A percentile compares a stretch with the other conserved stretches of the same genome.
Evolutionary conservation across 2,113 vertebrate genomes (phyloP).

Genomic region (Pleuronectes platessa): DNA sequence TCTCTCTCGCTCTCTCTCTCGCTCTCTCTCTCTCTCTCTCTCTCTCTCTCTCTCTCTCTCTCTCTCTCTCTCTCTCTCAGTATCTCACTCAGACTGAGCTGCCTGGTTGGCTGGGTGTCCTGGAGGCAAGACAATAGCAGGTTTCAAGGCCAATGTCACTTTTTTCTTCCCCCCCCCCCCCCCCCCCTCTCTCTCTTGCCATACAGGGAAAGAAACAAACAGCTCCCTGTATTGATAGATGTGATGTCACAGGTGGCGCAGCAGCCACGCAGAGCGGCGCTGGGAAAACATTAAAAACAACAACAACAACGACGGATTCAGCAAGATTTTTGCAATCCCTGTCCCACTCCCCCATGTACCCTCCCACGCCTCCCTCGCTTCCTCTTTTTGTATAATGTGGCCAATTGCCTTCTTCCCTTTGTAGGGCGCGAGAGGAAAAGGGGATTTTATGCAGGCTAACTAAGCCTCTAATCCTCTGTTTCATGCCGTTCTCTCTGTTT

Average conservation of each 20-base stretch:
- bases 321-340: conserved; percentile 21
- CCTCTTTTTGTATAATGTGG: conserved; percentile 66
- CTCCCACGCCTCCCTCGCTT: conserved; percentile 29
- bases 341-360: not conserved
- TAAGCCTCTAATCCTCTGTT: conserved; percentile 80
- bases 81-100: conserved; percentile 57
- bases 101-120: conserved; percentile 79
- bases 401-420: conserved; percentile 77
- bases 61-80: conserved; percentile 36
- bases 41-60: conserved; percentile 14
- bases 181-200: conserved; percentile 5
- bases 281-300: conserved; percentile 23
- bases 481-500: conserved; percentile 55
- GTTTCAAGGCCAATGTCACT: conserved; percentile 84
- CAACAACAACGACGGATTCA: conserved; percentile 29
- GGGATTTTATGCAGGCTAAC: conserved; percentile 81
- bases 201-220: conserved; percentile 27
- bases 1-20: conserved; percentile 56
- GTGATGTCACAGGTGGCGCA: conserved; percentile 69
- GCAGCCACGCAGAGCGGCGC: conserved; percentile 31
- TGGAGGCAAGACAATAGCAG: conserved; percentile 84
- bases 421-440: conserved; percentile 75
- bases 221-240: conserved; percentile 60
- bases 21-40: conserved; percentile 51
- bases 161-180: not conserved